These are phyloP conservation scores for Triops longicaudatus DNA, from an alignment of 1,140 invertebrate species.

Conservation along the genomic window DNA sequence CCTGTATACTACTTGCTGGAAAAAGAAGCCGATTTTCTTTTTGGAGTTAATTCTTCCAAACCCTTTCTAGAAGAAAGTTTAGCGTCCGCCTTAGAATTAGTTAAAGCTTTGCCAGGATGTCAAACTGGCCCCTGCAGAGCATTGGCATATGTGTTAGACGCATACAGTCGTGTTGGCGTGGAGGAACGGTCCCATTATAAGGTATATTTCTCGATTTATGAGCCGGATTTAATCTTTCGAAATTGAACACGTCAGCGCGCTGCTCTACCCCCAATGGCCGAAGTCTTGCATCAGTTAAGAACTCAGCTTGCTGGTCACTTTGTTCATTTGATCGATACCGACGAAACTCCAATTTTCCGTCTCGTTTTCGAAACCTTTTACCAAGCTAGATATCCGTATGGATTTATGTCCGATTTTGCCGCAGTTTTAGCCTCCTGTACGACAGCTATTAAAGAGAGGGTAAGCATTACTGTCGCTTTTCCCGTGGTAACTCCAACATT, in stretches of 20 bases:
- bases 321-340: background rate
- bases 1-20: background rate
- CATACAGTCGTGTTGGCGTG: conserved; percentile 53
- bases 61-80: background rate
- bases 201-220: conserved; percentile 36
- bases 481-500: background rate
- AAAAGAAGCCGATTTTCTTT: conserved; percentile 15
- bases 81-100: background rate
- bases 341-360: background rate
- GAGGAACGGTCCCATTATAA: conserved; percentile 53
- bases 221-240: conserved; percentile 20
- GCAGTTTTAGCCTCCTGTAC: background rate
- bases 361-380: background rate
- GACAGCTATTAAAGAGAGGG: background rate
- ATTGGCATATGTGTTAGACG: background rate
- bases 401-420: background rate
- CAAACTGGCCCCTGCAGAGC: background rate
- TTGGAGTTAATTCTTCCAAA: background rate
- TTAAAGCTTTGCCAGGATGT: background rate
- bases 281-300: conserved; percentile 48
- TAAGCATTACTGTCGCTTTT: conserved; percentile 5
- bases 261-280: conserved; percentile 49
- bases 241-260: conserved; percentile 41
- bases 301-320: conserved; percentile 48
- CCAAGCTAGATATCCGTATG: background rate